Conservation (phyloP, 2,797 vertebrate genomes). For the Gila robusta region DNA sequence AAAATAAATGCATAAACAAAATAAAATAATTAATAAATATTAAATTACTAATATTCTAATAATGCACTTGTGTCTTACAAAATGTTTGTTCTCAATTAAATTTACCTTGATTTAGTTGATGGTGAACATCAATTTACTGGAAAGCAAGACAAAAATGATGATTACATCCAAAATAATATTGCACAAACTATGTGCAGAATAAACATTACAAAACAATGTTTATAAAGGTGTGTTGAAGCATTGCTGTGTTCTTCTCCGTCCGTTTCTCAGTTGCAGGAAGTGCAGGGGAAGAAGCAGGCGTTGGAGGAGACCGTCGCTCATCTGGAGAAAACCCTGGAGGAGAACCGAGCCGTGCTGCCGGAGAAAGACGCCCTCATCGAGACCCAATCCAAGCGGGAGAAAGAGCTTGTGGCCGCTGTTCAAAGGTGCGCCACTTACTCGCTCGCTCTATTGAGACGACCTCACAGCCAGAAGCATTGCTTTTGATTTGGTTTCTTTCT, state of each 20-base stretch:
- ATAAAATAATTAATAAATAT: not conserved
- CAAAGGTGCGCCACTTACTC: slow-evolving; percentile 81
- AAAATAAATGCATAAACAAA: not conserved
- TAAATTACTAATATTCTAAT: not conserved
- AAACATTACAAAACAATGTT: not conserved
- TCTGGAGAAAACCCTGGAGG: slow-evolving; percentile 85
- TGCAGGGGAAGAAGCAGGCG: slow-evolving; percentile 78
- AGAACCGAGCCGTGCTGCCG: slow-evolving; percentile 65
- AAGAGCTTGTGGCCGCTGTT: slow-evolving; percentile 89
- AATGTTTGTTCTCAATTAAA: not conserved
- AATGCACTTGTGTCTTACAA: not conserved
- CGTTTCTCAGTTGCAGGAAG: slow-evolving; percentile 74
- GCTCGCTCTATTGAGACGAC: not conserved
- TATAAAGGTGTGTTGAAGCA: not conserved
- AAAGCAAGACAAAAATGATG: not conserved
- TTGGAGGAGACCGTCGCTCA: slow-evolving; percentile 80
- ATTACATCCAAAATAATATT: not conserved
- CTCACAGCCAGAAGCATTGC: not conserved
- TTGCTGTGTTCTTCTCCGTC: not conserved
- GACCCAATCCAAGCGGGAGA: slow-evolving; percentile 88
- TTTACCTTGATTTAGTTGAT: not conserved
- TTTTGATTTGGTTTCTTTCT: not conserved
- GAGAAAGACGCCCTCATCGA: slow-evolving; percentile 86
- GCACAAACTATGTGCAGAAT: not conserved
- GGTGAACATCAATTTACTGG: not conserved